Percentiles rank a stretch among this genome's conserved stretches.
Evolutionary conservation across 1,140 invertebrate genomes (phyloP).

Genomic region (Aphaenogaster ashmeadi): DNA sequence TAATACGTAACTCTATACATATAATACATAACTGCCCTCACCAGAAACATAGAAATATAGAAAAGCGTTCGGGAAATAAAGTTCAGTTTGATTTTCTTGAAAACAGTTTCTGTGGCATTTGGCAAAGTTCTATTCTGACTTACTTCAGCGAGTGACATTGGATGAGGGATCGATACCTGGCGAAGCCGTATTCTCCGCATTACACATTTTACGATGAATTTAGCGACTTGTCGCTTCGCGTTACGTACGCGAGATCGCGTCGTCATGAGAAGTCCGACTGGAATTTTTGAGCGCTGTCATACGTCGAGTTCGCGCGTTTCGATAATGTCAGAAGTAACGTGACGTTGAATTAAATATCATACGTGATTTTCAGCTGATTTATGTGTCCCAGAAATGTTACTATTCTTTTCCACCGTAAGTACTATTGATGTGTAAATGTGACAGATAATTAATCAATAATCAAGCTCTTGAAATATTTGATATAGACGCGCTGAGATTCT

Average conservation of each 20-base stretch:
- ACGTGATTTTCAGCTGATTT: slow-evolving; percentile 50
- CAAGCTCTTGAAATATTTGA: neutral
- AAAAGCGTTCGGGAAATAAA: neutral
- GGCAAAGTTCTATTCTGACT: slow-evolving; percentile 26
- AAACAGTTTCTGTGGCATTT: slow-evolving; percentile 1
- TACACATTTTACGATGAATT: slow-evolving; percentile 60
- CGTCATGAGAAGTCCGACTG: slow-evolving; percentile 22
- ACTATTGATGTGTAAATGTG: neutral
- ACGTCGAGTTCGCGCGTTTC: slow-evolving; percentile 43
- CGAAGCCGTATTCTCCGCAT: slow-evolving; percentile 22
- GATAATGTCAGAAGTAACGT: slow-evolving; percentile 47
- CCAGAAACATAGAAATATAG: neutral
- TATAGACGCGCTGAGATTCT: neutral
- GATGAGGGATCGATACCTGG: slow-evolving; percentile 34
- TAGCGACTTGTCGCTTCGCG: slow-evolving; percentile 49
- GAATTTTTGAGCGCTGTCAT: slow-evolving; percentile 54
- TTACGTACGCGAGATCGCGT: slow-evolving; percentile 54
- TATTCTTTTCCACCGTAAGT: slow-evolving; percentile 1
- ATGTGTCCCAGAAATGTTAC: neutral
- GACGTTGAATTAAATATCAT: slow-evolving; percentile 56
- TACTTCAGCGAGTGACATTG: neutral
- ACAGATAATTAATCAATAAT: slow-evolving; percentile 30
- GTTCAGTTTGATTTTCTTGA: neutral
- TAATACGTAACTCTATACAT: neutral
- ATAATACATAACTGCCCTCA: neutral